Base-by-base conservation (phyloP, 2,113 vertebrate species). In the Phrynosoma platyrhinos region DNA sequence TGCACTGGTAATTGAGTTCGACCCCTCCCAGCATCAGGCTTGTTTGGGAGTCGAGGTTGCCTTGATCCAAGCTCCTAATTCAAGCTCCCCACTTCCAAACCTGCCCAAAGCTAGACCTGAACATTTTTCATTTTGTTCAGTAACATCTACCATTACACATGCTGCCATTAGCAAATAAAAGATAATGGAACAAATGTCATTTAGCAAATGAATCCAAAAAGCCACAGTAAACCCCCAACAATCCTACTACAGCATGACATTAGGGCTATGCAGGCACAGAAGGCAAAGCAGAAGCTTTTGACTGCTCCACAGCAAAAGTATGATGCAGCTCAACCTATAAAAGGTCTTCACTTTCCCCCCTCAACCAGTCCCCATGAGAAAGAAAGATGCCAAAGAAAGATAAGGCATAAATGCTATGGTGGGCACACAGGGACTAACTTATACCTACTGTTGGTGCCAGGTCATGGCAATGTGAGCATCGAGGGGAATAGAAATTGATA, bases 401-500 rank as follows among this genome's bases (percentile, higher is more conserved):
- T 13, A 13, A 12, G 30, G 32, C 1, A 66, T 53, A 32, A 32
- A 75, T 62, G 30, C 7, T 32, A 23, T 9, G 20, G 21, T 25
- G 69, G 68, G 3, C 7, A 55, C 5, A 30, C 32, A 40, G 36
- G 23, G 10, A 30, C 1, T 81, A 40, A 12, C 53, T 64, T 64
- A 81, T 79, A 96, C 96, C 52, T 97, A 99, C 99, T 87, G 98
- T 98, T 9, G 99, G 99, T 90, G 99, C 99, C 90, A 99, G 97
- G 30, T 99, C 96, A 92, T 99, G 99, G 95, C 99, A 99, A 94
- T 99, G 99, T 3, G 99, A 99, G 84, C 99, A 99, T 55, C 98
- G 97, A 75, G 99, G 98, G 84, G 97, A 99, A 93, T 99, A 99
- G 93, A 99, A 99, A 95, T 99, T 99, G 92, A 99, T 96, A 95